A percentile compares a stretch with the other conserved stretches of the same genome.
Conservation (phyloP, 2,113 vertebrate species). For the Psilopsiagon aymara region DNA sequence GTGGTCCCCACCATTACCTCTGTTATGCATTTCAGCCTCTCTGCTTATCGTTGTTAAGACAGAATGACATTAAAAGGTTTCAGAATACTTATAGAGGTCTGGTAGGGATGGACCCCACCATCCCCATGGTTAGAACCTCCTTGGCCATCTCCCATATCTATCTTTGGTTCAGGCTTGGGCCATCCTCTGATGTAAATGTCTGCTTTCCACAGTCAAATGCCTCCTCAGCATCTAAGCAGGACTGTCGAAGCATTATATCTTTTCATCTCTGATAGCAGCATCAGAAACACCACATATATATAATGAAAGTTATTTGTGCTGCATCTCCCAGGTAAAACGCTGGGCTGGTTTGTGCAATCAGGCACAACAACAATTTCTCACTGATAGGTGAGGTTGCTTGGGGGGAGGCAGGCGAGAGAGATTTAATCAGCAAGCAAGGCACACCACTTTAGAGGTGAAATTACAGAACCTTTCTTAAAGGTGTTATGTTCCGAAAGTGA, state of each 20-base stretch:
- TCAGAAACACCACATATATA: neutral
- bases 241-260: neutral
- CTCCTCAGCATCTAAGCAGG: conserved; percentile 3
- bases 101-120: neutral
- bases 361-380: conserved; percentile 50
- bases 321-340: conserved; percentile 36
- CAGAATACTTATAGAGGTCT: neutral
- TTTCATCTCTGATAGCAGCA: neutral
- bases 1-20: accelerated
- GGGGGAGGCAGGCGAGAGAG: neutral
- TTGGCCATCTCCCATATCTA: neutral
- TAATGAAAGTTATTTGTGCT: conserved; percentile 56
- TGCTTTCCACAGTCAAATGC: neutral
- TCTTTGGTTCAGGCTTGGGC: neutral
- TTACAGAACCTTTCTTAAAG: conserved; percentile 27
- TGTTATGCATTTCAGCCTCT: neutral
- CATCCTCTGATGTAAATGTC: neutral
- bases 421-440: neutral
- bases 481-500: neutral
- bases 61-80: neutral
- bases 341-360: conserved; percentile 48
- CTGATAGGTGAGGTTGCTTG: neutral
- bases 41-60: neutral
- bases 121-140: neutral
- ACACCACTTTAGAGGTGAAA: neutral